Base-by-base conservation (phyloP, 1,140 invertebrate genomes). In the Zaprionus kolodkinae region DNA sequence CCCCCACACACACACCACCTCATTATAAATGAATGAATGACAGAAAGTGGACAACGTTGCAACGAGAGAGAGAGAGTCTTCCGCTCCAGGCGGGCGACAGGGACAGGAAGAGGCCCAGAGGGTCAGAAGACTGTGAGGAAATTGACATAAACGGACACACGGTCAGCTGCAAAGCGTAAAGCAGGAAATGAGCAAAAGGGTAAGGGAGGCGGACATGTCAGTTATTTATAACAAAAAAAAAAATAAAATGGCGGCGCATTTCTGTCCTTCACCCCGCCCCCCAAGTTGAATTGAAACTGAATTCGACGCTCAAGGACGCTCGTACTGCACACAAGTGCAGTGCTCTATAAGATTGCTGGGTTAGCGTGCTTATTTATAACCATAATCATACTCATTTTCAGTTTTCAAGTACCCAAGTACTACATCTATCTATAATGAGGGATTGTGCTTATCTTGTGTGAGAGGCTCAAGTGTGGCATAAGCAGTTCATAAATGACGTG, bases 1-100 rank as follows among this genome's bases (percentile, higher is more conserved):
- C 38, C n/a, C 30, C 4, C 17, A 25, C 12, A 9, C 3, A 9
- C 30, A 21, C 11, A 7, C 1, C 9, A 33, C 35, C 43, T 76
- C 76, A 69, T 83, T 72, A 79, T 55, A 72, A 72, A 72, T 83
- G 70, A 76, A 82, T 78, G 79, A 57, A 25, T 50, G 50, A 48
- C 79, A 78, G 38, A 59, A 70, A 78, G 65, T 74, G 73, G 50
- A 21, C 73, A 77, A 43, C 40, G 40, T 45, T 48, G 65, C 71
- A 76, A 67, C 54, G 78, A 45, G 7, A 45, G 33, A 45, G 40
- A 38, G 72, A n/a, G n/a, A n/a, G n/a, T n/a, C n/a, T n/a, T n/a
- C n/a, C n/a, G n/a, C n/a, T n/a, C 35, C 17, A 59, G 62, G 61
- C 2, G 50, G 13, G 13, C 5, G 9, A 2, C 17, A 21, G 10